Conservation (phyloP, 2,797 vertebrate genomes). For the Xenops minutus region DNA sequence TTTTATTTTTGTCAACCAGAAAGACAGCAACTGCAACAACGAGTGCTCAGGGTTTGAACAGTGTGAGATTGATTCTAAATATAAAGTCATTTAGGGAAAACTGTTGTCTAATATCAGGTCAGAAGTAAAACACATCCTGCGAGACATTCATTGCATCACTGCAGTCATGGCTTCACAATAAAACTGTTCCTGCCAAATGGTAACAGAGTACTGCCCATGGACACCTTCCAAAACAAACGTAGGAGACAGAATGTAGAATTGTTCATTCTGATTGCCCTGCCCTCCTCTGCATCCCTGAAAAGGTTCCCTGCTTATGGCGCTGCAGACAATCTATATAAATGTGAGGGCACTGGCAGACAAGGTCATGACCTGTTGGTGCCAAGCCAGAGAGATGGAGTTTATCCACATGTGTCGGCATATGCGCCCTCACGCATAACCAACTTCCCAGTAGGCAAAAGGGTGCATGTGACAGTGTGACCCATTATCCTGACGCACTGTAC, state of each 20-base stretch:
- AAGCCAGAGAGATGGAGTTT: not conserved
- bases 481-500: not conserved
- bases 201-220: not conserved
- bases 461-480: not conserved
- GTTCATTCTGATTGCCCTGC: not conserved
- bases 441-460: conserved; percentile 27
- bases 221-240: not conserved
- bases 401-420: not conserved
- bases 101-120: conserved; percentile 44
- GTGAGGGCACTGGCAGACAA: not conserved
- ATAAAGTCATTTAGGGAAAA: conserved; percentile 23
- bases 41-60: not conserved
- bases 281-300: not conserved
- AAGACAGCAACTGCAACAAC: not conserved
- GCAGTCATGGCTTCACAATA: not conserved
- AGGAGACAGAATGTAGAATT: not conserved
- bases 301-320: not conserved
- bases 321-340: not conserved
- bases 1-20: not conserved
- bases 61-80: conserved; percentile 7
- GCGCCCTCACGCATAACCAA: not conserved
- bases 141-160: not conserved
- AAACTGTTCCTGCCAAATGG: not conserved
- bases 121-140: conserved; percentile 30
- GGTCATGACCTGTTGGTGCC: not conserved